Conservation (phyloP, 2,113 vertebrate genomes). For the Oryzias woworae region DNA sequence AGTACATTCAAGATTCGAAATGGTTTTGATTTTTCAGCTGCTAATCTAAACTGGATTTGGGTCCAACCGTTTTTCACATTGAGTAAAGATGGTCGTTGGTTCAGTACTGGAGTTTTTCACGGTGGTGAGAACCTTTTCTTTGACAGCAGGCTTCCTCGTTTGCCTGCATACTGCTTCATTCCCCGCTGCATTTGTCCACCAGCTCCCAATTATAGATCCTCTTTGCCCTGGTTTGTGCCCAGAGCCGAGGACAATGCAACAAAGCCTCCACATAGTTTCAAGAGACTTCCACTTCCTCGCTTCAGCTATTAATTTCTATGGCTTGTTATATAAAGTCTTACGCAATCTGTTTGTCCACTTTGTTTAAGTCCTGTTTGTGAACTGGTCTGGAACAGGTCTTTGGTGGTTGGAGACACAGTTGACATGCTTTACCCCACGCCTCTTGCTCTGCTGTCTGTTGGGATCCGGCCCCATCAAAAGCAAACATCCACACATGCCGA, state of each 20-base stretch:
- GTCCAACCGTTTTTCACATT: not conserved
- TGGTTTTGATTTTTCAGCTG: not conserved
- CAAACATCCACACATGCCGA: slow-evolving; percentile 47
- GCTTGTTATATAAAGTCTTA: slow-evolving; percentile 62
- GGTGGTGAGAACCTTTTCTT: not conserved
- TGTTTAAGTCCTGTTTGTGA: slow-evolving; percentile 44
- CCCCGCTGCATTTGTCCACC: not conserved
- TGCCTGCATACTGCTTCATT: not conserved
- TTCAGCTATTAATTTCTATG: slow-evolving; percentile 51
- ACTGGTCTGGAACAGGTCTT: slow-evolving; percentile 41
- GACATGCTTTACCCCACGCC: slow-evolving; percentile 37
- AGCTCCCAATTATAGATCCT: slow-evolving; percentile 1
- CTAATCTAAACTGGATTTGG: not conserved
- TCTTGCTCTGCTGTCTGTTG: slow-evolving; percentile 13
- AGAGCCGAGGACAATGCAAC: slow-evolving; percentile 37
- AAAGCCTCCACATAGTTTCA: slow-evolving; percentile 57
- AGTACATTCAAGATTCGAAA: no score
- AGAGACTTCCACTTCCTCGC: slow-evolving; percentile 56
- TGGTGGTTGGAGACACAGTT: slow-evolving; percentile 36
- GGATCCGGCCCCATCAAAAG: slow-evolving; percentile 23
- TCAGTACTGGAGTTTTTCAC: not conserved
- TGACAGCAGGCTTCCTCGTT: not conserved
- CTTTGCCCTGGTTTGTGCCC: slow-evolving; percentile 30
- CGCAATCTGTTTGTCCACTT: slow-evolving; percentile 57
- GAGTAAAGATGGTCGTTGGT: not conserved